A percentile compares a stretch with the other conserved stretches of the same genome.
Conservation (phyloP, 2,113 vertebrate species). For the Pangasianodon hypophthalmus region DNA sequence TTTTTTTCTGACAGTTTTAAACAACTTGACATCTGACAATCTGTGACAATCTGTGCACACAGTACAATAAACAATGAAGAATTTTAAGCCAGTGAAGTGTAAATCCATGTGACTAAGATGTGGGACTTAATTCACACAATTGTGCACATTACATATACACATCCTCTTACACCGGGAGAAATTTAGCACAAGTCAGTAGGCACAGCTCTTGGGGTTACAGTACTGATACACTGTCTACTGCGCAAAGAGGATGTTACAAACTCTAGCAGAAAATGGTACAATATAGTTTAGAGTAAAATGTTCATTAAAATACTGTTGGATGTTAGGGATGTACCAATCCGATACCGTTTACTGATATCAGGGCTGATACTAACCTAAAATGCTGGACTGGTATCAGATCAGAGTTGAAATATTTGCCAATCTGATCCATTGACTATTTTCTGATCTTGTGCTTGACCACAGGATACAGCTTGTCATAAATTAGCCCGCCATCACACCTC, state of each 20-base stretch:
- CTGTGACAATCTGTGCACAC: slow-evolving; percentile 12
- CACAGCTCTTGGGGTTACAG: slow-evolving; percentile 31
- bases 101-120: slow-evolving; percentile 33
- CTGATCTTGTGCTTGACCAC: not conserved
- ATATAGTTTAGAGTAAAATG: not conserved
- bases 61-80: slow-evolving; percentile 19
- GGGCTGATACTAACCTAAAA: not conserved
- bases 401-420: not conserved
- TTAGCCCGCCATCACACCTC: not conserved
- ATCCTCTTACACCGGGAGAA: slow-evolving; percentile 29
- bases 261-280: not conserved
- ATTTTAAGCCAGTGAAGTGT: slow-evolving; percentile 35
- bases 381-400: not conserved
- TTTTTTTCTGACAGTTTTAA: slow-evolving; percentile 9
- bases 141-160: slow-evolving; percentile 43
- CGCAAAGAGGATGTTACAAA: slow-evolving; percentile 27
- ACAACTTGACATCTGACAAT: slow-evolving; percentile 23
- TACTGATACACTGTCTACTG: slow-evolving; percentile 38
- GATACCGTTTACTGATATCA: not conserved
- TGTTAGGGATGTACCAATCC: not conserved
- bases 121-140: slow-evolving; percentile 29
- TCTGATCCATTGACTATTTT: not conserved
- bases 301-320: slow-evolving; percentile 5
- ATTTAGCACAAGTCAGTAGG: slow-evolving; percentile 30
- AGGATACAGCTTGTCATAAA: not conserved